These are phyloP conservation scores for Pachliopta kotzebuea DNA, from an alignment of 2,888 invertebrate species.

Conservation along the genomic window DNA sequence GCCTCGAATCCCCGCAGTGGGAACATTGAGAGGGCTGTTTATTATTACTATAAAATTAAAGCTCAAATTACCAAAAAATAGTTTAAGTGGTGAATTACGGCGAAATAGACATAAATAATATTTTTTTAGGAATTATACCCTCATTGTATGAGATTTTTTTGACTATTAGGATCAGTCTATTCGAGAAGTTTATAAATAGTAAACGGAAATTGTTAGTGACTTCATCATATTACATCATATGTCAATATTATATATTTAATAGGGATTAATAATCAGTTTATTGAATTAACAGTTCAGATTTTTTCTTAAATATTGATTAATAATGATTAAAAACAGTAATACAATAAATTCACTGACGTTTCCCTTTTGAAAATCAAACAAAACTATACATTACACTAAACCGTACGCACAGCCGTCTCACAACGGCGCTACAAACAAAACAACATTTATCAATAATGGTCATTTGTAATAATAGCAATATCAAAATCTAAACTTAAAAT, in stretches of 20 bases:
- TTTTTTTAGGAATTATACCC: conserved; percentile 36
- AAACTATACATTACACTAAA: conserved; percentile 30
- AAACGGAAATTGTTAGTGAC: conserved; percentile 26
- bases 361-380: conserved; percentile 31
- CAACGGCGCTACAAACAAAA: conserved; percentile 29
- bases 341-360: conserved; percentile 39
- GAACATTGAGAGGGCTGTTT: no score
- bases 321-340: not conserved
- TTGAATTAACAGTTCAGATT: conserved; percentile 2
- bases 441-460: conserved; percentile 34
- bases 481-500: conserved; percentile 52
- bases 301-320: not conserved
- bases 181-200: conserved; percentile 38
- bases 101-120: conserved; percentile 30
- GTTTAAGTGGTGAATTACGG: conserved; percentile 35
- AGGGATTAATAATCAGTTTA: conserved; percentile 1
- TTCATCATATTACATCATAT: conserved; percentile 11
- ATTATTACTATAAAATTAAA: conserved; percentile 23
- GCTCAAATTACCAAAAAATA: conserved; percentile 24
- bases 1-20: no score
- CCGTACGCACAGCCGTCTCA: not conserved
- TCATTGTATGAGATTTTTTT: conserved; percentile 56
- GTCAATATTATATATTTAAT: not conserved
- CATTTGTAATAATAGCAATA: conserved; percentile 39
- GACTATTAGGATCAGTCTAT: conserved; percentile 52